These are phyloP conservation scores for Sturnus vulgaris DNA, from an alignment of 2,113 vertebrate species.

Conservation along the genomic window DNA sequence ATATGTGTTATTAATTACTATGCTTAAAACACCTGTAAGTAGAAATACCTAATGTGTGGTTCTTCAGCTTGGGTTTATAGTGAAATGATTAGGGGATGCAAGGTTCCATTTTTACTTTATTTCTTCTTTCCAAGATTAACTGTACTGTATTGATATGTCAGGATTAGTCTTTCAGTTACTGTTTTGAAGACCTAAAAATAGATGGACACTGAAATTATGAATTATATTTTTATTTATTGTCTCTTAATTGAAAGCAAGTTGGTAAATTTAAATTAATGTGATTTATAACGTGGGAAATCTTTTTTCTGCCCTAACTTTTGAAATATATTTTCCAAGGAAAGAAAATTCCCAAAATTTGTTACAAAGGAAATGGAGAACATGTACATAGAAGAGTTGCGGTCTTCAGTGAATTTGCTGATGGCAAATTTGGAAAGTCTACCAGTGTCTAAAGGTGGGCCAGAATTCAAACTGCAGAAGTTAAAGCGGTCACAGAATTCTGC, in stretches of 20 bases:
- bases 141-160: background rate
- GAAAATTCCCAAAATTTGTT: slow-evolving; percentile 82
- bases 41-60: background rate
- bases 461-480: slow-evolving; percentile 91
- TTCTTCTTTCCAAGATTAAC: background rate
- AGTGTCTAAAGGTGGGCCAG: slow-evolving; percentile 91
- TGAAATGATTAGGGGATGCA: background rate
- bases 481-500: slow-evolving; percentile 91
- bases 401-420: slow-evolving; percentile 93
- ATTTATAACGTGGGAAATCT: background rate
- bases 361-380: slow-evolving; percentile 89
- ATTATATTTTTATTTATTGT: background rate
- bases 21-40: fast-evolving
- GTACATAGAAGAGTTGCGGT: slow-evolving; percentile 90
- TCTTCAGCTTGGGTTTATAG: background rate
- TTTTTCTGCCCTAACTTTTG: background rate
- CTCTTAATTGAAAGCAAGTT: background rate
- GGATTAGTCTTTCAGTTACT: background rate
- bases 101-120: background rate
- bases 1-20: background rate
- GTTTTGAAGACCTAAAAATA: background rate
- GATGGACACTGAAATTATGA: background rate
- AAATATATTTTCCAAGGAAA: slow-evolving; percentile 78
- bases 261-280: background rate
- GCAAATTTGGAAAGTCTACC: slow-evolving; percentile 97